Percentiles rank a stretch among this genome's conserved stretches.
Conservation (phyloP, 2,888 invertebrate species). For the Brassicogethes aeneus region DNA sequence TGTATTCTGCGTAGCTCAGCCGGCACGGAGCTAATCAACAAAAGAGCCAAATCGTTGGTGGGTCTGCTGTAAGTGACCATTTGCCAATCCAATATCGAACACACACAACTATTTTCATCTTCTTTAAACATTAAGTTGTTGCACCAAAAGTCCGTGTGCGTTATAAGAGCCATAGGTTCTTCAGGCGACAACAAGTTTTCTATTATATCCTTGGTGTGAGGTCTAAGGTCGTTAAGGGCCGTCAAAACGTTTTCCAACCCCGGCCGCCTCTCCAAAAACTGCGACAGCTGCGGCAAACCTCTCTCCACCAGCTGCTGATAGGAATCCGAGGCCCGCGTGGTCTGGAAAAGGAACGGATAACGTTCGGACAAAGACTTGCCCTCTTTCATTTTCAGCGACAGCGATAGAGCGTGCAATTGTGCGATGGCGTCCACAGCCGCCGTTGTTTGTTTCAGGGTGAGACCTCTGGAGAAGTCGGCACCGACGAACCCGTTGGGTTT, state of each 20-base stretch:
- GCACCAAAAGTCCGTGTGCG: conserved; percentile 80
- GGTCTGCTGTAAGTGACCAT: conserved; percentile 72
- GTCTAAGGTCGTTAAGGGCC: conserved; percentile 50
- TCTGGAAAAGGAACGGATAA: conserved; percentile 66
- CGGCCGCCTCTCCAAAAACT: conserved; percentile 57
- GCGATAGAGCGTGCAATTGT: conserved; percentile 62
- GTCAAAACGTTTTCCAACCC: conserved; percentile 55
- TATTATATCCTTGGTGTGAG: conserved; percentile 62
- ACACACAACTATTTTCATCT: conserved; percentile 44
- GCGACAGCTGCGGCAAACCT: conserved; percentile 65
- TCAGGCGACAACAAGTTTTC: conserved; percentile 61
- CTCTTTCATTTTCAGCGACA: conserved; percentile 52
- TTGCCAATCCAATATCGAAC: conserved; percentile 74
- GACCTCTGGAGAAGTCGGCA: conserved; percentile 60
- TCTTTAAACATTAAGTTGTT: conserved; percentile 65
- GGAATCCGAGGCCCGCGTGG: conserved; percentile 68
- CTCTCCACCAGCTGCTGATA: conserved; percentile 70
- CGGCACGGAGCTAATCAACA: conserved; percentile 64
- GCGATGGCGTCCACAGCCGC: conserved; percentile 65
- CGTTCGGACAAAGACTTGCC: conserved; percentile 44
- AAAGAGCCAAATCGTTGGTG: conserved; percentile 68
- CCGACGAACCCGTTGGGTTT: conserved; percentile 55
- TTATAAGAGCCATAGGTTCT: conserved; percentile 65
- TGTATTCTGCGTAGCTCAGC: conserved; percentile 59
- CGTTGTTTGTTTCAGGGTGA: conserved; percentile 55